Evolutionary conservation across 2,888 invertebrate species (phyloP).

Genomic region (Arctia plantaginis): DNA sequence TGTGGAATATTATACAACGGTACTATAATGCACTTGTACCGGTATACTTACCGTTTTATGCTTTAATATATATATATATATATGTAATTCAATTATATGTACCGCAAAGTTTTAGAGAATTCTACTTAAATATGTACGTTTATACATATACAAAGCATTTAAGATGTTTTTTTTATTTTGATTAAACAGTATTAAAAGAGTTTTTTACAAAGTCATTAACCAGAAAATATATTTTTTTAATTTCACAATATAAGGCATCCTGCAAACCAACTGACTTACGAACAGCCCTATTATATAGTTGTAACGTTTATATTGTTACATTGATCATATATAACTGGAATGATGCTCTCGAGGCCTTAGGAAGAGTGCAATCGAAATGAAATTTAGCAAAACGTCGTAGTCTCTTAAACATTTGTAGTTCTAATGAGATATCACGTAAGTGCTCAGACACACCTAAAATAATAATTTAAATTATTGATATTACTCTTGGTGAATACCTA

Average conservation of each 20-base stretch:
- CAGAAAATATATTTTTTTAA: too few relatives aligned
- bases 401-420: background rate
- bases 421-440: background rate
- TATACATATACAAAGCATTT: too few relatives aligned
- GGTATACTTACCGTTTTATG: background rate
- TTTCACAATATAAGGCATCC: conserved; percentile 6
- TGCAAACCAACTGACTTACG: conserved; percentile 19
- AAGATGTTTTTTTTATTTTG: too few relatives aligned
- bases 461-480: too few relatives aligned
- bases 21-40: background rate
- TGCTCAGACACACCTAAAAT: too few relatives aligned
- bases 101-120: background rate
- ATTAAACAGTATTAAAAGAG: too few relatives aligned
- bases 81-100: background rate
- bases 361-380: background rate
- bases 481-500: too few relatives aligned
- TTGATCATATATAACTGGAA: conserved; percentile 36
- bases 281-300: conserved; percentile 32
- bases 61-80: background rate
- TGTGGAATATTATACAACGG: background rate
- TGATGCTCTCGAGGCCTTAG: conserved; percentile 16
- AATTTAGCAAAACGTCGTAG: background rate
- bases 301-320: conserved; percentile 20
- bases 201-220: too few relatives aligned
- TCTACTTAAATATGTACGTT: background rate